Percentiles rank a stretch among this genome's conserved stretches.
Evolutionary conservation across 2,888 invertebrate species (phyloP).

Genomic region (Ypsolopha scabrella): DNA sequence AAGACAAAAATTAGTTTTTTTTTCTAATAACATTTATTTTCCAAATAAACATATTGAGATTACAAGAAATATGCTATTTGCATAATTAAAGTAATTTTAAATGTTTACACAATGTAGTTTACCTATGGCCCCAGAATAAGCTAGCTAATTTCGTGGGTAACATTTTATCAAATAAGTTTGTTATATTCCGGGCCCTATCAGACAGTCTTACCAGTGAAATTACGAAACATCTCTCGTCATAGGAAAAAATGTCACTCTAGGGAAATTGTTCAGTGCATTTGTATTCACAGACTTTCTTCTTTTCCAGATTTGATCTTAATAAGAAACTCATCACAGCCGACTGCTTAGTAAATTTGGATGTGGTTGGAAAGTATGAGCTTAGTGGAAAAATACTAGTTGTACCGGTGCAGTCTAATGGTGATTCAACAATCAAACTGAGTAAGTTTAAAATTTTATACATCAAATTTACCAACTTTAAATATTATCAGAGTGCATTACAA

Average conservation of each 20-base stretch:
- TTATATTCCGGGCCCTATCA: too few species aligned
- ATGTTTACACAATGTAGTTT: too few species aligned
- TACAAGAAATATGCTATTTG: too few species aligned
- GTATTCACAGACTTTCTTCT: neutral
- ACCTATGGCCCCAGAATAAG: too few species aligned
- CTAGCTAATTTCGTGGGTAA: neutral
- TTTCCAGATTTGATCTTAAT: constrained; percentile 38
- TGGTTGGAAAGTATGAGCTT: constrained; percentile 40
- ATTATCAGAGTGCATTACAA: too few species aligned
- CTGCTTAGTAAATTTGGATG: constrained; percentile 36
- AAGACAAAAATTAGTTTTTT: too few species aligned
- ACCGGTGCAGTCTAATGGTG: constrained; percentile 37
- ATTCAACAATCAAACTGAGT: constrained; percentile 40
- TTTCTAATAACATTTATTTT: too few species aligned
- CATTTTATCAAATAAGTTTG: too few species aligned
- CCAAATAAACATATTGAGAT: neutral
- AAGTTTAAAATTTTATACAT: constrained; percentile 15
- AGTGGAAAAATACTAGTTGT: constrained; percentile 35
- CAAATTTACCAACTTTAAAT: too few species aligned
- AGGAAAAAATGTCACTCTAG: neutral
- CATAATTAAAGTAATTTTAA: too few species aligned
- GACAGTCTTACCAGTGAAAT: too few species aligned
- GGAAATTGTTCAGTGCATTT: too few species aligned
- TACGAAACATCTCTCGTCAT: neutral
- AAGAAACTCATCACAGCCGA: constrained; percentile 39